Percentiles rank a stretch among this genome's conserved stretches.
These are phyloP conservation scores for Apostichopus californicus DNA, from an alignment of 35 echinoderm and acorn worm species.

Conservation along the genomic window DNA sequence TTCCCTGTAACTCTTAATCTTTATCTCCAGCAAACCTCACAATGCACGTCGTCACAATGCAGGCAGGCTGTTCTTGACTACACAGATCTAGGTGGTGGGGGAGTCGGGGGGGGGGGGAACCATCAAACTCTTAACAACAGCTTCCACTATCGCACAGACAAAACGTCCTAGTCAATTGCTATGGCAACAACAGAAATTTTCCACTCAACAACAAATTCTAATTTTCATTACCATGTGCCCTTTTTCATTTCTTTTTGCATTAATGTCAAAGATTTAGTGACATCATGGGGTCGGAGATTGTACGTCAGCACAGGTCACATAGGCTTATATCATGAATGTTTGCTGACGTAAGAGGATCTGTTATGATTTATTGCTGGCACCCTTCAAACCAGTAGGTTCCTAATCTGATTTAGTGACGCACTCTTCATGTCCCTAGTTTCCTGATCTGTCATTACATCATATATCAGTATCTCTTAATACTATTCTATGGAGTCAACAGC, in stretches of 20 bases:
- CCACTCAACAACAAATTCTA: no score
- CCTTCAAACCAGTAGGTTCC: no score
- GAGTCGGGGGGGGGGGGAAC: neutral
- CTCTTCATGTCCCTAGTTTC: neutral
- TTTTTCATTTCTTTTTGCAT: neutral
- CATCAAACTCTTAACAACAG: neutral
- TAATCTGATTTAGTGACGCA: no score
- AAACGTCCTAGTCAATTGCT: neutral
- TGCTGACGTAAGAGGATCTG: neutral
- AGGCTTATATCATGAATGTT: neutral
- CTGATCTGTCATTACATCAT: neutral
- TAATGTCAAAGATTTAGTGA: neutral
- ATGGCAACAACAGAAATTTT: neutral
- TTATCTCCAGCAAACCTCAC: no score
- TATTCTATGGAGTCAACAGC: no score
- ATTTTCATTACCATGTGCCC: neutral
- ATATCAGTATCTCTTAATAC: neutral
- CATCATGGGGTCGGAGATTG: neutral
- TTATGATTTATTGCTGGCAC: neutral
- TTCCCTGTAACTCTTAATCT: no score
- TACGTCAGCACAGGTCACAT: neutral
- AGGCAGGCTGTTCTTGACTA: no score
- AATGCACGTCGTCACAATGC: no score
- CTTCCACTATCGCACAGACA: neutral
- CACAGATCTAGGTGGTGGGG: no score